Evolutionary conservation across 2,113 vertebrate species (phyloP), one percentile per base, ranked within the genome.

Genomic region (Carollia perspicillata): DNA sequence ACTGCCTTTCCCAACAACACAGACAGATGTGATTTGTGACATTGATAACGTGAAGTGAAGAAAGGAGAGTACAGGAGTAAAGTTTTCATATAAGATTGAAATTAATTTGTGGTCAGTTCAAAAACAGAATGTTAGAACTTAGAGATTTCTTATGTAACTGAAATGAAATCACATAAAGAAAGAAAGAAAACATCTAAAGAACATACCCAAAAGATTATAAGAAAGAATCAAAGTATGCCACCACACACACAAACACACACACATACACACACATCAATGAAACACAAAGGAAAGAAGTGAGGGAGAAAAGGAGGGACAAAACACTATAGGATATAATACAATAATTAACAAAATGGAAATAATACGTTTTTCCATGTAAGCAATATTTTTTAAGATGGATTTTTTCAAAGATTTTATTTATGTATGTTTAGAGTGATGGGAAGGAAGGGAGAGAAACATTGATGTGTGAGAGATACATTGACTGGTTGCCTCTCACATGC

Each of bases 121-220:
- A 90, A 93, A 85, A 28, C 22, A 58, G 33, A 49, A 60, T 47
- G 12, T 40, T 72, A 74, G 74, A 66, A 78, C 44, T 79, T 84
- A 79, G 74, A 74, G 44, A 60, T 65, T 18, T 78, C 66, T 84
- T 33, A 44, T 94, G 40, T 75, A 40, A 79, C 79, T 88, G 47
- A 63, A 88, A 78, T 53, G 17, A 51, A 51, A 51, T 51, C 17
- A 51, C 49, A 51, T 51, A 51, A 51, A 17, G 49, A 51, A 51
- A 49, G 47, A 88, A 58, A 65, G 44, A 87, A 95, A 93, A 65
- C 44, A 26, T 58, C 47, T 77, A 14, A 37, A 78, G 40, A 66
- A 20, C 72, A 42, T 35, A 79, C 40, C 78, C 28, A 78, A 79
- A 93, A 88, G 37, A 65, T 88, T 90, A 78, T 90, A 60, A 96